These are phyloP conservation scores for Myotis planiceps DNA, from an alignment of 2,797 vertebrate genomes.

Conservation along the genomic window DNA sequence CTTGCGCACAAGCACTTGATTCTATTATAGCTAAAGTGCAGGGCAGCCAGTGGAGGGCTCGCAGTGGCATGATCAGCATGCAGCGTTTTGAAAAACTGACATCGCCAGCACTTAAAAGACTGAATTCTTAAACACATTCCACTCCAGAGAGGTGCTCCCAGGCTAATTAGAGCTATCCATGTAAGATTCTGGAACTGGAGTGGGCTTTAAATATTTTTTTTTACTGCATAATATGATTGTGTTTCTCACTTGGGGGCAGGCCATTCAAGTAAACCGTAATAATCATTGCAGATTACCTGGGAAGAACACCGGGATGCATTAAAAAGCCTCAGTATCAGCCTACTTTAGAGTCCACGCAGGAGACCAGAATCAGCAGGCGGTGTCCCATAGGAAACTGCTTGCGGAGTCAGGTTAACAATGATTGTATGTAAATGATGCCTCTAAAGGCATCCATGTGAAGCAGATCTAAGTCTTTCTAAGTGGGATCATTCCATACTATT, in stretches of 20 bases:
- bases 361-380: background rate
- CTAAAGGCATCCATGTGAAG: background rate
- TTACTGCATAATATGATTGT: conserved; percentile 29
- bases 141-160: background rate
- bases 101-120: conserved; percentile 31
- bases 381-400: background rate
- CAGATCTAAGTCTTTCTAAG: background rate
- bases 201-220: conserved; percentile 41
- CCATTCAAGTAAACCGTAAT: background rate
- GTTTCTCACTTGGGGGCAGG: conserved; percentile 45
- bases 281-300: background rate
- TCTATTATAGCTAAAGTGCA: conserved; percentile 42
- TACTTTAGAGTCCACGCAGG: background rate
- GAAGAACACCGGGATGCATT: conserved; percentile 26
- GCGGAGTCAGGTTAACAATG: background rate
- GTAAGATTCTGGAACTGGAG: conserved; percentile 14
- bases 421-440: background rate
- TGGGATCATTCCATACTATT: background rate
- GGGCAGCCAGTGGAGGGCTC: background rate
- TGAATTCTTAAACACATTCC: conserved; percentile 46
- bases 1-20: conserved; percentile 27
- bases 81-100: conserved; percentile 8
- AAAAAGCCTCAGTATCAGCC: background rate
- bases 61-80: rapidly evolving
- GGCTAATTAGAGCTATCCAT: conserved; percentile 52